phyloP scores from a whole-genome alignment of 2,888 invertebrate species.

The Mactromeris polynyma region DNA sequence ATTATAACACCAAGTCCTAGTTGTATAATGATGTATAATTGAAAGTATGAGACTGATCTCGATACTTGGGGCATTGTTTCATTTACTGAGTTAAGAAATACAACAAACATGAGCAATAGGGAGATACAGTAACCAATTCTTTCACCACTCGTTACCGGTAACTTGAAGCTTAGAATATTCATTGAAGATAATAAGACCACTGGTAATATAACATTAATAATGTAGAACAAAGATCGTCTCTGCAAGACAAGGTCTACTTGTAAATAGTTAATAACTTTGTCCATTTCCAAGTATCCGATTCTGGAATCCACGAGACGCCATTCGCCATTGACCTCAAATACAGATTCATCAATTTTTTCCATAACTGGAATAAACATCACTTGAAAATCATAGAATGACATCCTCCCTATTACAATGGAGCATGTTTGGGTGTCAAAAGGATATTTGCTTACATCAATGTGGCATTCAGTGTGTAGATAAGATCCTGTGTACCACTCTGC shows the following conservation, averaged over 20 bases:
- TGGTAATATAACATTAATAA: slow-evolving; percentile 37
- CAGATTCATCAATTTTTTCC: not conserved
- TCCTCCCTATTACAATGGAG: slow-evolving; percentile 23
- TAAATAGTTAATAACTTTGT: not conserved
- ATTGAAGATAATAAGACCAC: slow-evolving; percentile 44
- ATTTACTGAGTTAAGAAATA: slow-evolving; percentile 41
- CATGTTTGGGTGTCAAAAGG: slow-evolving; percentile 51
- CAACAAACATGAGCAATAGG: slow-evolving; percentile 42
- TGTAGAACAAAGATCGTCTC: slow-evolving; percentile 24
- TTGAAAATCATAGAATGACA: not conserved
- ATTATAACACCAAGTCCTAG: slow-evolving; percentile 19
- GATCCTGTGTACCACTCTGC: slow-evolving; percentile 9
- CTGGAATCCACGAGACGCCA: slow-evolving; percentile 13
- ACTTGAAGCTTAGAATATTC: slow-evolving; percentile 46
- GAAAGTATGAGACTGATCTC: slow-evolving; percentile 31
- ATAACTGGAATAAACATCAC: not conserved
- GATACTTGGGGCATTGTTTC: slow-evolving; percentile 49
- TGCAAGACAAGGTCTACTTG: slow-evolving; percentile 11
- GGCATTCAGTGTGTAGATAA: slow-evolving; percentile 21
- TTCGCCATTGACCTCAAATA: slow-evolving; percentile 6
- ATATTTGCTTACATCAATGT: slow-evolving; percentile 42
- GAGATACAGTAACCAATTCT: slow-evolving; percentile 52
- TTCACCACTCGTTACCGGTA: slow-evolving; percentile 45
- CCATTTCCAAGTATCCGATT: not conserved
- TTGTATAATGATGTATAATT: slow-evolving; percentile 46